phyloP scores from a whole-genome alignment of 2,113 vertebrate species.

The Irena cyanogastra region DNA sequence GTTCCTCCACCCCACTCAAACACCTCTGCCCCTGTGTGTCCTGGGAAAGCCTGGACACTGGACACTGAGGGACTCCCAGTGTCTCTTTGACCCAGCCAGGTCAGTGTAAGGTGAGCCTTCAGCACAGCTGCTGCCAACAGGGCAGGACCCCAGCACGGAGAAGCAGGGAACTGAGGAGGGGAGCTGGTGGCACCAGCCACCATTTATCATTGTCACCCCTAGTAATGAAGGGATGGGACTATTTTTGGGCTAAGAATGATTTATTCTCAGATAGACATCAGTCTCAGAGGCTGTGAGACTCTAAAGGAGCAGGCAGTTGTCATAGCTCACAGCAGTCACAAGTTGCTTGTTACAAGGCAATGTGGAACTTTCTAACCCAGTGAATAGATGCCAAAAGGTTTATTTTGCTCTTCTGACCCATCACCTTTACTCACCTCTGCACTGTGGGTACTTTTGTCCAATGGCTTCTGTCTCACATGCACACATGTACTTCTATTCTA shows the following conservation, averaged over 20 bases:
- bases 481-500: too few species aligned
- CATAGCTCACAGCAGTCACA: not conserved
- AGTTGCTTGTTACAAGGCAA: not conserved
- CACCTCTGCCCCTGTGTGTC: not conserved
- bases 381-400: not conserved
- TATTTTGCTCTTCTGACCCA: not conserved
- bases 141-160: accelerated
- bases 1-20: not conserved
- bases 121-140: not conserved
- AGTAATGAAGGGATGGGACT: not conserved
- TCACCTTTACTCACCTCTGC: not conserved
- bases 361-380: not conserved
- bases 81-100: not conserved
- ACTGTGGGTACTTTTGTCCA: too few species aligned
- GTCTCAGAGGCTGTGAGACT: not conserved
- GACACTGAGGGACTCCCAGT: too few species aligned
- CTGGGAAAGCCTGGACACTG: not conserved
- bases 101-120: accelerated
- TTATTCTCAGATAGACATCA: not conserved
- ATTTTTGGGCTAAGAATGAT: accelerated
- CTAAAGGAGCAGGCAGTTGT: not conserved
- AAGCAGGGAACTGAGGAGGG: not conserved
- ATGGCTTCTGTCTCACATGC: too few species aligned
- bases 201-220: not conserved
- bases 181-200: not conserved